phyloP scores from a whole-genome alignment of 2,888 invertebrate genomes.

The Bugulina stolonifera region DNA sequence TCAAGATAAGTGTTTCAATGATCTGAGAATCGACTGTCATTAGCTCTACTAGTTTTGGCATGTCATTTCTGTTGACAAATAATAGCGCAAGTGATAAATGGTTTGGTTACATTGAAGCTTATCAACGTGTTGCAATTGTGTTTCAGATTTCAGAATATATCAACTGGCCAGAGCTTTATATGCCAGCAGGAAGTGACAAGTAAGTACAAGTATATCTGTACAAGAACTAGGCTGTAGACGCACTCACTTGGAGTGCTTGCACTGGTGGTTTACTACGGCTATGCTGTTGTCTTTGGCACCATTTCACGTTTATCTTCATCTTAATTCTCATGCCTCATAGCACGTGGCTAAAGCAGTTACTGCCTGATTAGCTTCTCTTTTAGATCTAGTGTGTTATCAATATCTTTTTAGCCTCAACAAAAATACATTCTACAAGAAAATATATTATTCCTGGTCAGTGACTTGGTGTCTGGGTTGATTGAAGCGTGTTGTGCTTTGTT shows the following conservation, averaged over 20 bases:
- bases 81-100: too few relatives aligned
- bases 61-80: too few relatives aligned
- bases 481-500: not conserved
- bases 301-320: not conserved
- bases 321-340: not conserved
- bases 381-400: not conserved
- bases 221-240: too few relatives aligned
- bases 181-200: not conserved
- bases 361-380: not conserved
- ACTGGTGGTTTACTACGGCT: not conserved
- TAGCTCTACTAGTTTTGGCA: too few relatives aligned
- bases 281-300: not conserved
- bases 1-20: too few relatives aligned
- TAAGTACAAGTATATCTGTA: not conserved
- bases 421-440: not conserved
- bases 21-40: too few relatives aligned
- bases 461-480: too few relatives aligned
- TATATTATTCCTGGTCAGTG: not conserved
- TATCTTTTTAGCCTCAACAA: not conserved
- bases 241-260: not conserved
- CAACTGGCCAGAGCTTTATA: not conserved
- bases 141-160: constrained; percentile 5
- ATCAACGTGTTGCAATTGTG: not conserved
- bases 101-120: too few relatives aligned
- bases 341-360: not conserved